Base-by-base conservation (phyloP, 1,140 invertebrate species). In the Phocides pigmalion region DNA sequence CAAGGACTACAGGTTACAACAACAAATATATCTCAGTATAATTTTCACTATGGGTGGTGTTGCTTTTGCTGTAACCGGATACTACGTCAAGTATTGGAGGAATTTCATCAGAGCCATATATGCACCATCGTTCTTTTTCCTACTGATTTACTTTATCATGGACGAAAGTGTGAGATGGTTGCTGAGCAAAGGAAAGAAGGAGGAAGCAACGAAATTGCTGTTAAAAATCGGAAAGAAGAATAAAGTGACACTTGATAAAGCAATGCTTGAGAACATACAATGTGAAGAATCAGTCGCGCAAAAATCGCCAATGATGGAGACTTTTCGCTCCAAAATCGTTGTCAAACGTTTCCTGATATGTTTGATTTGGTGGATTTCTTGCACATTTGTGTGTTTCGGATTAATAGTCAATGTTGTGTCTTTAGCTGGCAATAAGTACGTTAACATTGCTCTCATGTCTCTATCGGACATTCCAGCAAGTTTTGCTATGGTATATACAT, bases 331-430 rank as follows among this genome's bases (percentile, higher is more conserved):
- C 0, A 81, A 66, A 49, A 71, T 74, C 44, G 56, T 85, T 6
- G 17, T 80, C 4, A 70, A 64, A 35, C 75, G 82, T 62, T 81
- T 83, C 70, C 76, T 94, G 1, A 93, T 94, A 17, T 94, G 95
- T 63, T 93, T 93, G 17, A 93, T 95, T 72, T 95, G 93, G 88
- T 97, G 94, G 95, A 92, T 94, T 0, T 93, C 94, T 0, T 93
- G 93, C 59, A 93, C 94, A 0, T 94, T 97, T 65, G 93, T 96
- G 0, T 97, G 96, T 70, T 97, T 96, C 74, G 96, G 96, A 0
- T 75, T 97, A 2, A 95, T 95, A 0, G 92, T 97, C 0, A 96
- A 97, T 76, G 94, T 95, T 0, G 95, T 95, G 0, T 93, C 95
- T 12, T 89, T 97, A 35, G 93, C 93, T 37, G 96, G 96, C 2